A percentile compares a stretch with the other conserved stretches of the same genome.
Evolutionary conservation across 2,113 vertebrate species (phyloP).

Genomic region (Gymnobelideus leadbeateri): DNA sequence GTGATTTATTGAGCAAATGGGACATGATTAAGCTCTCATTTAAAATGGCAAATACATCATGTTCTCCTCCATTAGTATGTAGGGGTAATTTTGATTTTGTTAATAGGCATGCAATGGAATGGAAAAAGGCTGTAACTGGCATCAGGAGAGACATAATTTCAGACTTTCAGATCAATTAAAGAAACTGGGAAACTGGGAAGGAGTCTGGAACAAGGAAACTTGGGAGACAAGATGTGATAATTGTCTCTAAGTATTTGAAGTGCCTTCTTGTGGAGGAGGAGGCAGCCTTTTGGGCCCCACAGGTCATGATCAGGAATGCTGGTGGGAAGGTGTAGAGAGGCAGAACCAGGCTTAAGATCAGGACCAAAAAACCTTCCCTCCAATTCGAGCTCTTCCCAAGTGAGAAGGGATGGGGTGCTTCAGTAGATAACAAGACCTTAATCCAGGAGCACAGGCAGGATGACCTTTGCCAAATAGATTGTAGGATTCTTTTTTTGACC

Average conservation of each 20-base stretch:
- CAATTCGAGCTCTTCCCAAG: neutral
- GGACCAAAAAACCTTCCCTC: neutral
- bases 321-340: neutral
- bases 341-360: neutral
- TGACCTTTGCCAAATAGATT: neutral
- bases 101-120: neutral
- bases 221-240: neutral
- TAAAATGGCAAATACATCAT: neutral
- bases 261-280: neutral
- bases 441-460: neutral
- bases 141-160: neutral
- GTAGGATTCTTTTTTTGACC: neutral
- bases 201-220: too few species aligned
- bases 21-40: neutral
- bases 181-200: too few species aligned
- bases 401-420: neutral
- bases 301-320: neutral
- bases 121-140: neutral
- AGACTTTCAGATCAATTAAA: neutral
- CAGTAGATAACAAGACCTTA: neutral
- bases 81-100: neutral
- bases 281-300: neutral
- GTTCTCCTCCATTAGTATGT: neutral
- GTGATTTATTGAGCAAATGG: neutral
- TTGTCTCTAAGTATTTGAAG: neutral